These are phyloP conservation scores for Sylvia borin DNA, from an alignment of 2,797 vertebrate genomes.

Conservation along the genomic window DNA sequence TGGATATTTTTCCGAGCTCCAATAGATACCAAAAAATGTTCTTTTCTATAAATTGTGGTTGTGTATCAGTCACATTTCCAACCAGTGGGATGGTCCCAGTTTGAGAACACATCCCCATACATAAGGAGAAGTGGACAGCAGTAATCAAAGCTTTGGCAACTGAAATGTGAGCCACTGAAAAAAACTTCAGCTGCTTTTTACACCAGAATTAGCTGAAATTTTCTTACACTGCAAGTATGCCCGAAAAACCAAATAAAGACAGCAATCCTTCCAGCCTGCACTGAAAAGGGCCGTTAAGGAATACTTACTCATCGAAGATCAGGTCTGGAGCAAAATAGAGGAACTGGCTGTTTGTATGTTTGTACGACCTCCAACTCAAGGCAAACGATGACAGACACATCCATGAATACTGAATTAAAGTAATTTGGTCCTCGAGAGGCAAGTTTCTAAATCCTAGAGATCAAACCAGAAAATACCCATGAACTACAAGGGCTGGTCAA, in stretches of 20 bases:
- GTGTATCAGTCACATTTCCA: conserved; percentile 29
- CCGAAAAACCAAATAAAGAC: conserved; percentile 23
- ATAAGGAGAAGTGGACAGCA: background rate
- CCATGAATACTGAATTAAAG: conserved; percentile 99
- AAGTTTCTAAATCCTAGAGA: conserved; percentile 93
- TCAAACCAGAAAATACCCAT: conserved; percentile 67
- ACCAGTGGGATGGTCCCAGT: conserved; percentile 42
- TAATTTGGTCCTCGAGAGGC: conserved; percentile 99
- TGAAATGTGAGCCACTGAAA: conserved; percentile 7
- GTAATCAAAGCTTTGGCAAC: background rate
- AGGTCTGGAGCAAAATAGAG: conserved; percentile 99
- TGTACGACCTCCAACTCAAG: conserved; percentile 99
- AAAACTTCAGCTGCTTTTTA: background rate
- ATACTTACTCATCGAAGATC: conserved; percentile 97
- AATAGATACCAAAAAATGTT: conserved; percentile 48
- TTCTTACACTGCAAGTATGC: conserved; percentile 16
- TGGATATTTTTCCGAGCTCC: conserved; percentile 50
- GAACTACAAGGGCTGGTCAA: conserved; percentile 11
- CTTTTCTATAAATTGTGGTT: conserved; percentile 53
- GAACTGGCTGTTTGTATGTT: conserved; percentile 98
- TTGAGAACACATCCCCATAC: conserved; percentile 27
- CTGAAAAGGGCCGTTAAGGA: conserved; percentile 49
- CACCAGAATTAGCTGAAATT: background rate
- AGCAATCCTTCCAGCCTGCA: conserved; percentile 19
- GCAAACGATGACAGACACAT: conserved; percentile 99